Evolutionary conservation across 92 coral and sea anemone species (phyloP), one percentile per base, ranked within the genome.

Genomic region (Zoanthus sansibaricus): DNA sequence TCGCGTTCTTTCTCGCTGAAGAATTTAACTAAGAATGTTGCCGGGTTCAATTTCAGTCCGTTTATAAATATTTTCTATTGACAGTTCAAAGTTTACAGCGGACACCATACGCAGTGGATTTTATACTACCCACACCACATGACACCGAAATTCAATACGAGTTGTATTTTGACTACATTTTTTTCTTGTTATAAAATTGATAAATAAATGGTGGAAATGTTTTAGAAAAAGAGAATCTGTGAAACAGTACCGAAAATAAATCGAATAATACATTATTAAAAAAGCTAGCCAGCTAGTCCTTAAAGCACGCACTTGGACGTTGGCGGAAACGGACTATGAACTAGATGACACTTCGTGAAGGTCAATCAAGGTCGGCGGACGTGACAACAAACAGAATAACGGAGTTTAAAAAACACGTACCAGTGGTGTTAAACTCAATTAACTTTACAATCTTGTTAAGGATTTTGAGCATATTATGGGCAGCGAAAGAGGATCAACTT

Each of bases 31-130:
- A 64, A 17, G 46, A 80, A 46, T 67, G 46, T 0, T 12, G 18
- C 25, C 15, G 62, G 45, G 16, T 80, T 33, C 20, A 47, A 80
- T 80, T 80, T 80, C 67, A 30, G 42, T 13, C 89, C 77, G 30
- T 45, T 79, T 30, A 16, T 3, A 25, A 79, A 42, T 1, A 82
- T 48, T 67, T 90, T 79, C 48, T 72, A 79, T 62, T 54, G 72
- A 72, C 82, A 48, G 88, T 76, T 56, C 88, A 86, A 86, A 86
- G 87, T 71, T 83, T 83, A 54, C 11, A 7, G 33, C 10, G 4
- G 30, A 4, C 71, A 3, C n/a, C 25, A 25, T 25, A 25, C 25
- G 25, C 25, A 25, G 25, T 25, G 25, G 25, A 25, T 25, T 25
- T 25, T 25, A 25, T 5, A 10, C 18, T 16, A 11, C 72, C 51